phyloP scores from a whole-genome alignment of 1,140 invertebrate species.

The Elysia chlorotica region DNA sequence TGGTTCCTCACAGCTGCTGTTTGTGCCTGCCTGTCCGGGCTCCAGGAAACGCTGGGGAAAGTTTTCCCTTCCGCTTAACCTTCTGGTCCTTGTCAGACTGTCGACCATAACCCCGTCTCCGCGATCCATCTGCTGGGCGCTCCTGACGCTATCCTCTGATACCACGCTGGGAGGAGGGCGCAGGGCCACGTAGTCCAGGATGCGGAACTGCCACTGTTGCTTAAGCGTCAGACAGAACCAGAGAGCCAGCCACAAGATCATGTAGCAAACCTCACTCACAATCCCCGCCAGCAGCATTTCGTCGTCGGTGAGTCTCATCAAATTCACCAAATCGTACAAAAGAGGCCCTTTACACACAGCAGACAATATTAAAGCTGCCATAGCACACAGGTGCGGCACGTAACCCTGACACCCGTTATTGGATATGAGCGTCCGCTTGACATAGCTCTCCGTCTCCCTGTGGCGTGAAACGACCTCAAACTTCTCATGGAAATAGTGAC shows the following conservation, averaged over 20 bases:
- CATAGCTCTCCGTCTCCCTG: slow-evolving; percentile 32
- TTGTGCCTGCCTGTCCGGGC: background rate
- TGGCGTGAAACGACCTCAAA: slow-evolving; percentile 41
- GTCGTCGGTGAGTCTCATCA: slow-evolving; percentile 41
- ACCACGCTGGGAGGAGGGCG: slow-evolving; percentile 36
- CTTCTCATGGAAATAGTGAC: slow-evolving; percentile 42
- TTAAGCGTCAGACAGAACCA: slow-evolving; percentile 52
- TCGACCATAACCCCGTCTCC: background rate
- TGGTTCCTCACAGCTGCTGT: slow-evolving; percentile 8
- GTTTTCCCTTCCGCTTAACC: background rate
- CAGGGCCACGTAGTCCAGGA: slow-evolving; percentile 47
- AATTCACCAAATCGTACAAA: slow-evolving; percentile 40
- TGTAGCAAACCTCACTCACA: slow-evolving; percentile 44
- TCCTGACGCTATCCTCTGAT: slow-evolving; percentile 36
- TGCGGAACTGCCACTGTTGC: slow-evolving; percentile 50
- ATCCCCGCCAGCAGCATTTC: slow-evolving; percentile 38
- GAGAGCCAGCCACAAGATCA: slow-evolving; percentile 47
- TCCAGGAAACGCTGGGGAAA: slow-evolving; percentile 21
- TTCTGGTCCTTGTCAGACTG: background rate
- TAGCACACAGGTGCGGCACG: slow-evolving; percentile 42
- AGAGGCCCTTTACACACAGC: slow-evolving; percentile 44
- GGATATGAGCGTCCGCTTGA: slow-evolving; percentile 35
- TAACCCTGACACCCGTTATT: slow-evolving; percentile 46
- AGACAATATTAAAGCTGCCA: slow-evolving; percentile 38
- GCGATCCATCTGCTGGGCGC: slow-evolving; percentile 31